Conservation (phyloP, 2,888 invertebrate species). For the Dysmachus trigonus region DNA sequence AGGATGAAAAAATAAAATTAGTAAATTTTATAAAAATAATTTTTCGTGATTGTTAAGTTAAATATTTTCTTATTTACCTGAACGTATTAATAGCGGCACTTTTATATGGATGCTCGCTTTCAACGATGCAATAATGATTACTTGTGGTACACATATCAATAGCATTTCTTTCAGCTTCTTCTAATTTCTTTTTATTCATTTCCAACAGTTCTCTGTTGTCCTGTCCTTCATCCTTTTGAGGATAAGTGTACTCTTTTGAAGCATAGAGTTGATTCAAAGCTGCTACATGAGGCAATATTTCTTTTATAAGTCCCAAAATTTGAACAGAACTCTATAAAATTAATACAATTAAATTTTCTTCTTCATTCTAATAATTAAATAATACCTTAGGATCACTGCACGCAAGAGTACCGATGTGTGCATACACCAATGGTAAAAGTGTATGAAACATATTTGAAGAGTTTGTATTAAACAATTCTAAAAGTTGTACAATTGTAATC, state of each 20-base stretch:
- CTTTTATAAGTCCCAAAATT: slow-evolving; percentile 84
- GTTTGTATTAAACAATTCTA: slow-evolving; percentile 62
- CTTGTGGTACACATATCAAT: slow-evolving; percentile 72
- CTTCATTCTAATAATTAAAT: not conserved
- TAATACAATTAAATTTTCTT: not conserved
- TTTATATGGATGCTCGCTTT: slow-evolving; percentile 97
- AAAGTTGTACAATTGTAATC: slow-evolving; percentile 58
- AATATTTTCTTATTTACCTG: slow-evolving; percentile 66
- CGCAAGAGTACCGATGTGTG: slow-evolving; percentile 81
- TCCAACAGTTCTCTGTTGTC: slow-evolving; percentile 54
- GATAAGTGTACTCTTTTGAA: slow-evolving; percentile 56
- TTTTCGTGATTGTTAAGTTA: too few relatives aligned
- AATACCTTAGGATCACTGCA: slow-evolving; percentile 81
- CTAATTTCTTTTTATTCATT: slow-evolving; percentile 52
- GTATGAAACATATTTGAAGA: slow-evolving; percentile 72
- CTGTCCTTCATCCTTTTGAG: slow-evolving; percentile 43
- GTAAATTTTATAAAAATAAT: too few relatives aligned
- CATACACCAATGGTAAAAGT: slow-evolving; percentile 83
- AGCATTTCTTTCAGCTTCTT: slow-evolving; percentile 57
- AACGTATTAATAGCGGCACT: slow-evolving; percentile 86
- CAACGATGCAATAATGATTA: slow-evolving; percentile 89
- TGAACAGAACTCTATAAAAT: slow-evolving; percentile 80
- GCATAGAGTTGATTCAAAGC: slow-evolving; percentile 77
- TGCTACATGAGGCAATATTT: slow-evolving; percentile 87
- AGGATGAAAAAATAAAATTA: too few relatives aligned